These are phyloP conservation scores for Eulacestoma nigropectus DNA, from an alignment of 2,113 vertebrate species.

Conservation along the genomic window DNA sequence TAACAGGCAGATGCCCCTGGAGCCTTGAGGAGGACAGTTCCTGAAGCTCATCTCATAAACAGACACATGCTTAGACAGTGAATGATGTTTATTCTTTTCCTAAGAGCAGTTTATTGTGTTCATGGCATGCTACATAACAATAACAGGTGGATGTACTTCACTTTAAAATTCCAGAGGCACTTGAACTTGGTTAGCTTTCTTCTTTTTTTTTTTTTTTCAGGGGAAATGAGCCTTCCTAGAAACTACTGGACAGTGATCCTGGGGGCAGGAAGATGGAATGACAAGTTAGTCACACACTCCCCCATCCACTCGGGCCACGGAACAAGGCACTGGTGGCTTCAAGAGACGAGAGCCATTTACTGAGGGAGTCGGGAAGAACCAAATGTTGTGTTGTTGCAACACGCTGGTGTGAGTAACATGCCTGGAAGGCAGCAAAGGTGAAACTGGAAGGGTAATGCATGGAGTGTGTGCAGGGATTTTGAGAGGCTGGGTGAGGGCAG, in stretches of 20 bases:
- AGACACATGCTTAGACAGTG: neutral
- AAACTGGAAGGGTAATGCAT: neutral
- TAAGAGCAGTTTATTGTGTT: neutral
- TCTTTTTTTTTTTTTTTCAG: neutral
- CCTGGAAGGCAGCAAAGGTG: neutral
- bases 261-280: neutral
- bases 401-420: neutral
- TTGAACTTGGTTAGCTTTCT: neutral
- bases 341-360: neutral
- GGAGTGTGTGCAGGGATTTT: neutral
- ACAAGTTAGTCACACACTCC: neutral
- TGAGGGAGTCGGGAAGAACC: neutral
- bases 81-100: neutral
- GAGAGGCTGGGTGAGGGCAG: neutral
- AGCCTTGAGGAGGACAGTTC: neutral
- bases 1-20: neutral
- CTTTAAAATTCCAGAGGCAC: neutral
- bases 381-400: neutral
- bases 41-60: neutral
- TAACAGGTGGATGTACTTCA: neutral
- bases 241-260: neutral
- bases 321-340: neutral
- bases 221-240: neutral
- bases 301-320: accelerated
- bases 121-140: neutral